Conservation (phyloP, 2,797 vertebrate genomes). For the Onychomys leucogaster region DNA sequence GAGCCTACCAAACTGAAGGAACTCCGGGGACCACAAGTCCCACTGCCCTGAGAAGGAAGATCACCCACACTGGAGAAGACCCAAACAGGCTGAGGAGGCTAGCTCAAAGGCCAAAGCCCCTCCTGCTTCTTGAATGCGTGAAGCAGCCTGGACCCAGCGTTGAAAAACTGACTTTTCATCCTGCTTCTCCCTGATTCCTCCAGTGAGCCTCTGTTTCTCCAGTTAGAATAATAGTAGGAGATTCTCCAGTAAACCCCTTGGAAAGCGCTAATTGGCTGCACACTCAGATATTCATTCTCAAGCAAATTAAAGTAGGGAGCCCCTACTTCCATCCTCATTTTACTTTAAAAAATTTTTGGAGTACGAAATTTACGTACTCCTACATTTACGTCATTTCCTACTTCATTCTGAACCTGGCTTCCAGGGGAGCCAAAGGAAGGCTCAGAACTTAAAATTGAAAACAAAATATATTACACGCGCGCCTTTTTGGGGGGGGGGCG, state of each 20-base stretch:
- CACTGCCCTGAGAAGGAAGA: neutral
- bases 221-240: neutral
- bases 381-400: neutral
- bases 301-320: neutral
- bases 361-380: neutral
- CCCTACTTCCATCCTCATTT: neutral
- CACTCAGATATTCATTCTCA: neutral
- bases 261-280: neutral
- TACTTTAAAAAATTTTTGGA: neutral
- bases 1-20: neutral
- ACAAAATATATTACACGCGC: neutral
- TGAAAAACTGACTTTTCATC: neutral
- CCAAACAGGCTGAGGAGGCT: neutral
- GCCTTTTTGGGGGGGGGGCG: neutral
- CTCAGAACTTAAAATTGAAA: neutral
- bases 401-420: conserved; percentile 1
- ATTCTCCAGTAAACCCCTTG: neutral
- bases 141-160: neutral
- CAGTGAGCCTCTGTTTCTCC: neutral
- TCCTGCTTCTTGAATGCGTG: neutral
- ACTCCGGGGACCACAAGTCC: neutral
- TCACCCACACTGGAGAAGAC: neutral
- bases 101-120: neutral
- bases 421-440: neutral
- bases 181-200: neutral